Evolutionary conservation across 2,797 vertebrate species (phyloP).

Genomic region (Sebastes trivittatus): DNA sequence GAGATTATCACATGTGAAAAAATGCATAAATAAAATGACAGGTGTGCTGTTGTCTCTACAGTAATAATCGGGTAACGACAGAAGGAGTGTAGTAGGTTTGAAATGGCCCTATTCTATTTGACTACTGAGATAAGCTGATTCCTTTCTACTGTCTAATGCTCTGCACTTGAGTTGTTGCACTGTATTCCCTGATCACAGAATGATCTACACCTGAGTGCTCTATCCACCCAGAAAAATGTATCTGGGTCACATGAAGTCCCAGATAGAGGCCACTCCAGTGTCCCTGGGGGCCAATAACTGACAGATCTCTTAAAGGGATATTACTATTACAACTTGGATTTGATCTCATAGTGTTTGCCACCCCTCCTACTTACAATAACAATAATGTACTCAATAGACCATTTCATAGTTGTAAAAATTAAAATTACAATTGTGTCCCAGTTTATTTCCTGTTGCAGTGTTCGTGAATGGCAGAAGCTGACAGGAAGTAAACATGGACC

Average conservation of each 20-base stretch:
- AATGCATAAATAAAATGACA: background rate
- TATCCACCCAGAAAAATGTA: background rate
- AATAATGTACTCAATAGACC: background rate
- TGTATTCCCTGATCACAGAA: slow-evolving; percentile 14
- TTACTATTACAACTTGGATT: background rate
- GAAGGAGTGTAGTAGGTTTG: background rate
- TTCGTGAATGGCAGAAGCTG: too few relatives aligned
- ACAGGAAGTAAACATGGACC: too few relatives aligned
- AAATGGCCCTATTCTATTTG: slow-evolving; percentile 20
- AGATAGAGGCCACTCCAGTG: background rate
- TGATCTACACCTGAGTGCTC: slow-evolving; percentile 25
- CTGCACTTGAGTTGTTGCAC: slow-evolving; percentile 10
- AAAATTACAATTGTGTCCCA: too few relatives aligned
- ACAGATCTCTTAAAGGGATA: background rate
- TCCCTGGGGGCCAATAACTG: background rate
- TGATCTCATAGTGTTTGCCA: background rate
- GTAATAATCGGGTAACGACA: background rate
- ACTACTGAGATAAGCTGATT: slow-evolving; percentile 17
- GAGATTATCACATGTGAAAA: background rate
- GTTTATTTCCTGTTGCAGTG: too few relatives aligned
- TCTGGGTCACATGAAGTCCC: slow-evolving; percentile 10
- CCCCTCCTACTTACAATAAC: background rate
- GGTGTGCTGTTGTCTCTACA: background rate
- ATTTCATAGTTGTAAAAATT: too few relatives aligned
- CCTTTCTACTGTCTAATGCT: background rate